These are phyloP conservation scores for Melanotaenia pygmaea DNA, from an alignment of 2,797 vertebrate species.

Conservation along the genomic window DNA sequence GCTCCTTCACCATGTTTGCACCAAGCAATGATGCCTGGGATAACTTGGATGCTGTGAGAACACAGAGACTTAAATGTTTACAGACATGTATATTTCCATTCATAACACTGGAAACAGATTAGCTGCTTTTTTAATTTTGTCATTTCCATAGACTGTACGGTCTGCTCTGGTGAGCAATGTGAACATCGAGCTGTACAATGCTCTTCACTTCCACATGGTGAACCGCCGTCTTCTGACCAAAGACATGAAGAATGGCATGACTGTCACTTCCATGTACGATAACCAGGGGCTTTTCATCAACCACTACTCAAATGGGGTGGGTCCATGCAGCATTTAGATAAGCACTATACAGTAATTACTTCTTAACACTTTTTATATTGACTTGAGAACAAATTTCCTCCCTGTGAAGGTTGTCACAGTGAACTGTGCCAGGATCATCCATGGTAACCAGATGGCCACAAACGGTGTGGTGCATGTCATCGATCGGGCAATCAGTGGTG, in stretches of 20 bases:
- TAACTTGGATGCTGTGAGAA: conserved; percentile 86
- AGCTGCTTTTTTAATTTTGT: neutral
- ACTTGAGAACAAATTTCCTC: neutral
- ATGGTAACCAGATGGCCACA: conserved; percentile 94
- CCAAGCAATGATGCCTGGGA: conserved; percentile 96
- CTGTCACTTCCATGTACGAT: conserved; percentile 89
- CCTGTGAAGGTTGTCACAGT: conserved; percentile 91
- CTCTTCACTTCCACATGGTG: conserved; percentile 93
- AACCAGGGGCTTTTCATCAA: conserved; percentile 89
- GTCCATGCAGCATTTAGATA: conserved; percentile 21
- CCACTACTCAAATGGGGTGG: conserved; percentile 95
- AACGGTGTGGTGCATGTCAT: conserved; percentile 96
- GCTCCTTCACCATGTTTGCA: conserved; percentile 93
- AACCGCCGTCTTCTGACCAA: conserved; percentile 92
- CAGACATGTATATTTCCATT: neutral
- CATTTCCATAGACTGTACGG: conserved; percentile 79
- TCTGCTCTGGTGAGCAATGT: conserved; percentile 88
- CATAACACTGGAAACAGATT: neutral
- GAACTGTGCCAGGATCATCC: conserved; percentile 94
- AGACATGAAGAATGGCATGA: conserved; percentile 92
- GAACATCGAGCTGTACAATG: conserved; percentile 90
- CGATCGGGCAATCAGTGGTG: conserved; percentile 89
- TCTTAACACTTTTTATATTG: neutral
- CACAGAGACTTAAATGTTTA: neutral
- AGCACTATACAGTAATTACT: neutral